These are phyloP conservation scores for Eulithis prunata DNA, from an alignment of 2,888 invertebrate genomes.

Conservation along the genomic window DNA sequence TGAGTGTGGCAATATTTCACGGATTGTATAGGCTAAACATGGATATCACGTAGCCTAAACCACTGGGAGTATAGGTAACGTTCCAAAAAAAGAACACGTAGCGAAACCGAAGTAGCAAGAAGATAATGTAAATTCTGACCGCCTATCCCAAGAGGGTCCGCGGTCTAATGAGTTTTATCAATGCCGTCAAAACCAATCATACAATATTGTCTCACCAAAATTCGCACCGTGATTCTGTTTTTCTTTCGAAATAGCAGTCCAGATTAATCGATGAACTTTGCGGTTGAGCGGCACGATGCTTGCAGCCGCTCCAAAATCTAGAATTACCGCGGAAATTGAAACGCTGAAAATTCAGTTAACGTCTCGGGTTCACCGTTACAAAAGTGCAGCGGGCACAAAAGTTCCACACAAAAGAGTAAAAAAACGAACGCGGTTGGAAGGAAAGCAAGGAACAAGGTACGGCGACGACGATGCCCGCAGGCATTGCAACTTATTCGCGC, in stretches of 20 bases:
- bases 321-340: slow-evolving; percentile 42
- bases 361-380: slow-evolving; percentile 39
- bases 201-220: slow-evolving; percentile 13
- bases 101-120: slow-evolving; percentile 18
- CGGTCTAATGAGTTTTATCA: slow-evolving; percentile 16
- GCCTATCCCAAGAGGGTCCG: slow-evolving; percentile 17
- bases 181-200: slow-evolving; percentile 11
- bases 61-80: slow-evolving; percentile 7
- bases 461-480: slow-evolving; percentile 34
- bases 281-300: slow-evolving; percentile 20
- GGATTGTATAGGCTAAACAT: slow-evolving; percentile 33
- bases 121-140: slow-evolving; percentile 22
- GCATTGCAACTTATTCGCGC: slow-evolving; percentile 35
- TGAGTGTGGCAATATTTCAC: slow-evolving; percentile 32
- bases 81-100: slow-evolving; percentile 27
- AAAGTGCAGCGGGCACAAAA: slow-evolving; percentile 40
- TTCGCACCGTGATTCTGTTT: slow-evolving; percentile 1
- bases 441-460: slow-evolving; percentile 41
- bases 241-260: slow-evolving; percentile 5
- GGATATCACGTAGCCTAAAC: slow-evolving; percentile 27
- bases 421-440: slow-evolving; percentile 33
- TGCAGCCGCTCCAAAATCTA: slow-evolving; percentile 32
- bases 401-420: slow-evolving; percentile 39
- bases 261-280: slow-evolving; percentile 35
- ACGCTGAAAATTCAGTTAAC: slow-evolving; percentile 45